A percentile compares a stretch with the other conserved stretches of the same genome.
Evolutionary conservation across 2,113 vertebrate genomes (phyloP).

Genomic region (Tenebrosternarchus preto): DNA sequence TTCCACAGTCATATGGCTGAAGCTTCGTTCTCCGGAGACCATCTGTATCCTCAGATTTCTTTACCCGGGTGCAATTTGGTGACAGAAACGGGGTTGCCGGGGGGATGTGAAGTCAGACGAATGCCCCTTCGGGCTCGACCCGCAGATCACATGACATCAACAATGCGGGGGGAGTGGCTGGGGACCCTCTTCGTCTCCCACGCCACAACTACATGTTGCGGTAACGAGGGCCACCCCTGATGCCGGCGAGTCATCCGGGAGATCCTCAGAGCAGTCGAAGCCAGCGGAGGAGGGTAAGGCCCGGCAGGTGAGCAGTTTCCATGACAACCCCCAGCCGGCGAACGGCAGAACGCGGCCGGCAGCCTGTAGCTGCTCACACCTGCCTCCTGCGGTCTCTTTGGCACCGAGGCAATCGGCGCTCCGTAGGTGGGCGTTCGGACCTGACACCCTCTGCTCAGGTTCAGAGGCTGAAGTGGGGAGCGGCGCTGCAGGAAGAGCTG

Average conservation of each 20-base stretch:
- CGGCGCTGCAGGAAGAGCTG: not conserved
- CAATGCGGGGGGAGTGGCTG: not conserved
- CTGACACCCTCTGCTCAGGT: not conserved
- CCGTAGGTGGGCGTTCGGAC: too few relatives aligned
- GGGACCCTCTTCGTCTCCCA: conserved; percentile 10
- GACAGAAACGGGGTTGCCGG: not conserved
- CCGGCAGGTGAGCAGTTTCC: conserved; percentile 27
- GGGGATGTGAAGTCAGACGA: not conserved
- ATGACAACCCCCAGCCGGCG: conserved; percentile 2
- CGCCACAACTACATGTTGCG: conserved; percentile 12
- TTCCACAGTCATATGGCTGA: not conserved
- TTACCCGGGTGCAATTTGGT: conserved; percentile 9
- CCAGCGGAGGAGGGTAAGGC: not conserved
- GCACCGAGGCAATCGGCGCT: too few relatives aligned
- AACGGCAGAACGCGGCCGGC: too few relatives aligned
- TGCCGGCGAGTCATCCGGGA: not conserved
- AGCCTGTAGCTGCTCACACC: not conserved
- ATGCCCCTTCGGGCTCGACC: not conserved
- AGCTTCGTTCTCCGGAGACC: not conserved
- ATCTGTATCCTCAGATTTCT: conserved; percentile 1
- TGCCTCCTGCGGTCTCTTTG: too few relatives aligned
- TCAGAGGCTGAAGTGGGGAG: not conserved
- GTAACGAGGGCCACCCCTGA: not conserved
- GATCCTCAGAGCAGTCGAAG: not conserved
- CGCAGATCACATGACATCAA: conserved; percentile 30